Percentiles rank a stretch among this genome's conserved stretches.
Conservation (phyloP, 2,797 vertebrate species). For the Eulemur mongoz region DNA sequence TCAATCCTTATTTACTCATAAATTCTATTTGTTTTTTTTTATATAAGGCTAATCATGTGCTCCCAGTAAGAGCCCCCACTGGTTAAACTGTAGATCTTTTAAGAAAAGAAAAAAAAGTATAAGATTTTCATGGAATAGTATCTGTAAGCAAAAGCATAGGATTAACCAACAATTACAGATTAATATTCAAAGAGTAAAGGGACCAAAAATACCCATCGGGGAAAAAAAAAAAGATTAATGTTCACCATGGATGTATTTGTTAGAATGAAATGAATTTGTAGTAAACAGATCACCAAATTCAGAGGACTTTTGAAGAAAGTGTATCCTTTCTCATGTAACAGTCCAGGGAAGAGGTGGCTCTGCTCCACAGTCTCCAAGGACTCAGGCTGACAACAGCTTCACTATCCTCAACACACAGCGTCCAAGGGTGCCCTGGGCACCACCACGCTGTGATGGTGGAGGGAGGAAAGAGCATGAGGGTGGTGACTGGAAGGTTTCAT, state of each 20-base stretch:
- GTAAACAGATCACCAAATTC: background rate
- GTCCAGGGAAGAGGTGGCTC: background rate
- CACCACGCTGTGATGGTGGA: background rate
- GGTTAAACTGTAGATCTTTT: conserved; percentile 5
- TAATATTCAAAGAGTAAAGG: background rate
- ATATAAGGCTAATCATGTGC: background rate
- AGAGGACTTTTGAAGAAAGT: background rate
- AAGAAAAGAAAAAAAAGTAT: background rate
- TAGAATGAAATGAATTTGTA: background rate
- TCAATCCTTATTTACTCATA: background rate
- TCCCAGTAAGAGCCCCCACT: background rate
- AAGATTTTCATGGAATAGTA: background rate
- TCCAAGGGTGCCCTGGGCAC: background rate
- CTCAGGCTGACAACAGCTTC: background rate
- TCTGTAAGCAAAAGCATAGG: background rate
- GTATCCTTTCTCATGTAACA: background rate
- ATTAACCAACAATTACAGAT: background rate
- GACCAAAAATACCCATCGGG: background rate
- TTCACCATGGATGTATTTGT: background rate
- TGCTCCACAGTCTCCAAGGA: background rate
- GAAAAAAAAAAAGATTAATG: background rate
- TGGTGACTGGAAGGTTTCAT: background rate
- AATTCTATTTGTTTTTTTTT: background rate
- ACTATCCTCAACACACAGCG: background rate
- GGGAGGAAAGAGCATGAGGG: background rate